Percentiles rank a stretch among this genome's conserved stretches.
Evolutionary conservation across 2,797 vertebrate species (phyloP).

Genomic region (Avahi laniger): DNA sequence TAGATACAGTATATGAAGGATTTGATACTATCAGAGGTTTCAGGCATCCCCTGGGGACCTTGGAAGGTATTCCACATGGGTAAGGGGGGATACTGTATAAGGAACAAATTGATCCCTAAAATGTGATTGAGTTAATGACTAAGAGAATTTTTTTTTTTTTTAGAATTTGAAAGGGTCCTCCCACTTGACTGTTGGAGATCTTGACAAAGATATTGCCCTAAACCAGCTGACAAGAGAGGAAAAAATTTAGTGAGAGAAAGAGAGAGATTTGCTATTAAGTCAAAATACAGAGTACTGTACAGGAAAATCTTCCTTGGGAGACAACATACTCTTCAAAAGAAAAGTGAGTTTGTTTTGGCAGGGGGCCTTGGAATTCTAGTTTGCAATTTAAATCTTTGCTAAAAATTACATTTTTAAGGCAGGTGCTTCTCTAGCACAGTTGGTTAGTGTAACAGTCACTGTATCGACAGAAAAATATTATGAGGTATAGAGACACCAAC

Average conservation of each 20-base stretch:
- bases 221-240: neutral
- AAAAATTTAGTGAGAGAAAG: neutral
- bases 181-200: neutral
- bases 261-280: conserved; percentile 42
- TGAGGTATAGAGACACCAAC: conserved; percentile 37
- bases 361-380: conserved; percentile 64
- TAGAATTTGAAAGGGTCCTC: neutral
- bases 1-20: neutral
- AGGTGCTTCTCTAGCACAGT: conserved; percentile 72
- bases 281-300: conserved; percentile 1
- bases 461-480: conserved; percentile 62
- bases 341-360: conserved; percentile 70
- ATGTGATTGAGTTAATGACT: neutral
- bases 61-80: neutral
- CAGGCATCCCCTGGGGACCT: neutral
- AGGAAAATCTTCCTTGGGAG: conserved; percentile 44
- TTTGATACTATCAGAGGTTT: neutral
- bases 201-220: conserved; percentile 14
- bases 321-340: conserved; percentile 59
- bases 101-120: neutral
- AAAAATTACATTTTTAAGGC: conserved; percentile 72
- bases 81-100: neutral
- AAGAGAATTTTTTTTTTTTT: conserved; percentile 1
- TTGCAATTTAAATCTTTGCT: conserved; percentile 79
- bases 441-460: conserved; percentile 60